A percentile compares a stretch with the other conserved stretches of the same genome.
Evolutionary conservation across 1,140 invertebrate genomes (phyloP).

Genomic region (Epicauta chinensis): DNA sequence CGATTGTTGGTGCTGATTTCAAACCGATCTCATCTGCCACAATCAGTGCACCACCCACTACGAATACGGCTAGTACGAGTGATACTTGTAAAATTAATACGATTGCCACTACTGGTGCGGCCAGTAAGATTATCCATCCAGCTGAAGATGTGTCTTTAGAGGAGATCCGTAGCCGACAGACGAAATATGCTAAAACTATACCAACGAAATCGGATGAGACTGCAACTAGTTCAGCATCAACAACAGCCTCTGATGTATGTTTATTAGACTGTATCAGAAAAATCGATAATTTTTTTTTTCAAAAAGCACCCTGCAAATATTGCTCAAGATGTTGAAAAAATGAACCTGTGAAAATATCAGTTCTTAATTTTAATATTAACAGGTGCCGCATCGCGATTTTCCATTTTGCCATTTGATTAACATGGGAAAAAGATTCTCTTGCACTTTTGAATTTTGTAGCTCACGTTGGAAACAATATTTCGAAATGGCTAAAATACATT

Average conservation of each 20-base stretch:
- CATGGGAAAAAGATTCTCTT: too few species aligned
- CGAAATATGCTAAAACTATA: slow-evolving; percentile 60
- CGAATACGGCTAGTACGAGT: slow-evolving; percentile 42
- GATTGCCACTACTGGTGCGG: slow-evolving; percentile 72
- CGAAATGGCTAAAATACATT: too few species aligned
- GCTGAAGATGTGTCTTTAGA: slow-evolving; percentile 90
- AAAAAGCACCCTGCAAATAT: too few species aligned
- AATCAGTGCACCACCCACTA: slow-evolving; percentile 61
- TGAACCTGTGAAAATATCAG: too few species aligned
- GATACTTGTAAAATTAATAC: slow-evolving; percentile 59
- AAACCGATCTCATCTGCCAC: slow-evolving; percentile 58
- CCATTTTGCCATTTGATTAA: too few species aligned
- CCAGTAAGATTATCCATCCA: slow-evolving; percentile 90
- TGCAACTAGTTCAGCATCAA: slow-evolving; percentile 23
- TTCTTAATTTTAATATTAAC: too few species aligned
- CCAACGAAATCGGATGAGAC: slow-evolving; percentile 25
- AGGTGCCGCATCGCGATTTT: too few species aligned
- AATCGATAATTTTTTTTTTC: too few species aligned
- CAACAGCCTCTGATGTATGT: slow-evolving; percentile 33
- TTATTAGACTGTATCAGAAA: too few species aligned
- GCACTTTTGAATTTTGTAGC: too few species aligned
- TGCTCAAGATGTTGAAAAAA: too few species aligned
- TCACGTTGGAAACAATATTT: too few species aligned
- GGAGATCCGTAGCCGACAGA: slow-evolving; percentile 70
- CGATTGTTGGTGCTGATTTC: slow-evolving; percentile 56